Percentiles rank a stretch among this genome's conserved stretches.
These are phyloP conservation scores for Apis florea DNA, from an alignment of 1,140 invertebrate species.

Conservation along the genomic window DNA sequence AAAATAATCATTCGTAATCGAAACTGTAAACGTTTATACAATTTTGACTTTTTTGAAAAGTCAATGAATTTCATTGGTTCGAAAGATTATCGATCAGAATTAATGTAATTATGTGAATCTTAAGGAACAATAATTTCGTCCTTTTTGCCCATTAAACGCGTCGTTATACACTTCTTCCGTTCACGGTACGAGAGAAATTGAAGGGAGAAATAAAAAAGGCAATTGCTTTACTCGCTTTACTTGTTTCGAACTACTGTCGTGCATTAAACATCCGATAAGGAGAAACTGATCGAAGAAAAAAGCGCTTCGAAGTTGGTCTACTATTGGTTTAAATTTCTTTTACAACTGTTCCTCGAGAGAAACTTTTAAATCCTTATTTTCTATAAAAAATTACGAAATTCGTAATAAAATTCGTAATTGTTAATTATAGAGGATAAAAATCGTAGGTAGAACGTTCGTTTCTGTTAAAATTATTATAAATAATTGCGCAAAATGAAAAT, in stretches of 20 bases:
- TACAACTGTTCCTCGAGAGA: background rate
- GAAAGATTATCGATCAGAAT: slow-evolving; percentile 14
- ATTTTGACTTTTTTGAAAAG: background rate
- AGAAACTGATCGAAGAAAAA: background rate
- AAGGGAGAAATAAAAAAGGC: slow-evolving; percentile 7
- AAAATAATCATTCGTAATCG: no score
- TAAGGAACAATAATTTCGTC: slow-evolving; percentile 23
- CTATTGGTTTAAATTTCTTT: background rate
- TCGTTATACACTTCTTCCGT: slow-evolving; percentile 35
- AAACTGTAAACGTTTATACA: no score
- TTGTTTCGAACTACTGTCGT: slow-evolving; percentile 23
- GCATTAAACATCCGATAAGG: background rate
- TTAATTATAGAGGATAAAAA: background rate
- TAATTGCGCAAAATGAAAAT: background rate
- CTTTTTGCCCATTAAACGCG: slow-evolving; percentile 35
- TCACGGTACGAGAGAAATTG: slow-evolving; percentile 44
- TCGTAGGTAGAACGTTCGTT: no score
- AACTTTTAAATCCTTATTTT: no score
- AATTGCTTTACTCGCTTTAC: background rate
- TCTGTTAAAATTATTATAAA: background rate
- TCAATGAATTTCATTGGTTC: background rate
- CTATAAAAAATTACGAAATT: no score
- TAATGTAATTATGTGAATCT: slow-evolving; percentile 52
- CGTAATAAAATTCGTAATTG: background rate
- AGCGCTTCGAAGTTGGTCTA: background rate